Percentiles rank a stretch among this genome's conserved stretches.
These are phyloP conservation scores for Drosophila colorata DNA, from an alignment of 2,888 invertebrate species.

Conservation along the genomic window DNA sequence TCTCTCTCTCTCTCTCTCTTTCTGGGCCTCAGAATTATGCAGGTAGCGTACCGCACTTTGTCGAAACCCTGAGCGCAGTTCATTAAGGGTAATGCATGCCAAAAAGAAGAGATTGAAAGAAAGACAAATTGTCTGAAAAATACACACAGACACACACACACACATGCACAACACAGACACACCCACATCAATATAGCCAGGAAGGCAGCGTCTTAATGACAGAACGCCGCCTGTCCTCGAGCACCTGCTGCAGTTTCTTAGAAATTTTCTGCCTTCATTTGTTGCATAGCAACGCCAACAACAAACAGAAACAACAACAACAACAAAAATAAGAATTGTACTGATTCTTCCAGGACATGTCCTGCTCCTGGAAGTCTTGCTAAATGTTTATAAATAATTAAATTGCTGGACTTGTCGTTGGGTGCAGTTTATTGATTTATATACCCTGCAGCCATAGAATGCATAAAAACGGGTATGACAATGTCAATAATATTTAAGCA, in stretches of 20 bases:
- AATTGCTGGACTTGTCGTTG: constrained; percentile 34
- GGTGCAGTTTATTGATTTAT: constrained; percentile 57
- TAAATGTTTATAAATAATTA: constrained; percentile 67
- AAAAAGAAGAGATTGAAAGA: constrained; percentile 60
- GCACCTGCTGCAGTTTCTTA: constrained; percentile 68
- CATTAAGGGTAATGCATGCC: constrained; percentile 79
- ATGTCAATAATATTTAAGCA: no score
- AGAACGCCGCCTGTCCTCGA: constrained; percentile 27
- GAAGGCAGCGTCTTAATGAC: constrained; percentile 42
- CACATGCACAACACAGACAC: constrained; percentile 13
- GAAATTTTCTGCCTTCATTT: constrained; percentile 46
- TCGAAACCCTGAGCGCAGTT: constrained; percentile 52
- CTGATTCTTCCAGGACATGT: constrained; percentile 39
- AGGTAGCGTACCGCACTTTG: constrained; percentile 60
- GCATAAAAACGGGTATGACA: neutral
- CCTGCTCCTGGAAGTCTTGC: constrained; percentile 7
- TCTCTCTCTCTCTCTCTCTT: constrained; percentile 9
- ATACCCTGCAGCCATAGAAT: neutral
- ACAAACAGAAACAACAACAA: constrained; percentile 5
- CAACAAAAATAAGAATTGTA: constrained; percentile 34
- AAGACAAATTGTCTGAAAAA: constrained; percentile 61
- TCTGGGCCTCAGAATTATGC: constrained; percentile 42
- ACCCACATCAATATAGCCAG: constrained; percentile 24
- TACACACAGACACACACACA: constrained; percentile 14
- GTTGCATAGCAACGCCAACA: constrained; percentile 16